Conservation (phyloP, 2,113 vertebrate species). For the Pollimyrus isidori region DNA sequence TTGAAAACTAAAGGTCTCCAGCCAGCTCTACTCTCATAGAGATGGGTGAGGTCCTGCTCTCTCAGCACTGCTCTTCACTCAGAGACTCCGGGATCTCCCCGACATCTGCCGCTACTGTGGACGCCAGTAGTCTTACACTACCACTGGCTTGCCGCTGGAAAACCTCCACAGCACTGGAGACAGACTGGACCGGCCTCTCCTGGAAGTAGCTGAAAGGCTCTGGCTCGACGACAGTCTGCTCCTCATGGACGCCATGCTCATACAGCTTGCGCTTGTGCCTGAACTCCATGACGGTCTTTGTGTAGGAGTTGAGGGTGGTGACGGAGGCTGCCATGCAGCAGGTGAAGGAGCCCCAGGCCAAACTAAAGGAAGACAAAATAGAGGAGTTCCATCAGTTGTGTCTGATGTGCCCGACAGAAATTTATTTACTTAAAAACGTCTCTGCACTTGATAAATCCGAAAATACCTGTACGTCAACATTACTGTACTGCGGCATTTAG, state of each 20-base stretch:
- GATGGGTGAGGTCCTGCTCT: not conserved
- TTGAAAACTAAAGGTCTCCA: not conserved
- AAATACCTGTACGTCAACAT: not conserved
- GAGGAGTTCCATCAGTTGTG: not conserved
- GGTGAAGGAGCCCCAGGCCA: slow-evolving; percentile 94
- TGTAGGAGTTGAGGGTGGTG: slow-evolving; percentile 94
- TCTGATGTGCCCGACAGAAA: not conserved
- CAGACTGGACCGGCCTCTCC: slow-evolving; percentile 67
- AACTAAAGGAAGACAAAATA: slow-evolving; percentile 47
- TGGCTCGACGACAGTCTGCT: slow-evolving; percentile 69
- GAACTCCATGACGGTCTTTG: slow-evolving; percentile 96
- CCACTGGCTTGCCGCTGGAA: slow-evolving; percentile 39
- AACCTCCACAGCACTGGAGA: slow-evolving; percentile 52
- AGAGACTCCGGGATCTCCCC: slow-evolving; percentile 50
- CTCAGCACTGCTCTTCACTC: slow-evolving; percentile 58
- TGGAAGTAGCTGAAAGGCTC: slow-evolving; percentile 78
- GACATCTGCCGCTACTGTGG: slow-evolving; percentile 42
- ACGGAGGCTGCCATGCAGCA: slow-evolving; percentile 94
- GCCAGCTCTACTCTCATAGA: no score
- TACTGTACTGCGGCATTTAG: not conserved
- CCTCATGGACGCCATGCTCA: slow-evolving; percentile 78
- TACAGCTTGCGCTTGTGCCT: slow-evolving; percentile 87
- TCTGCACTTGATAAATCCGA: not conserved
- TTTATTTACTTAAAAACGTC: not conserved
- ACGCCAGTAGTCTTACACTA: slow-evolving; percentile 46